phyloP scores from a whole-genome alignment of 2,888 invertebrate genomes.

The Cheilosia vulpina region DNA sequence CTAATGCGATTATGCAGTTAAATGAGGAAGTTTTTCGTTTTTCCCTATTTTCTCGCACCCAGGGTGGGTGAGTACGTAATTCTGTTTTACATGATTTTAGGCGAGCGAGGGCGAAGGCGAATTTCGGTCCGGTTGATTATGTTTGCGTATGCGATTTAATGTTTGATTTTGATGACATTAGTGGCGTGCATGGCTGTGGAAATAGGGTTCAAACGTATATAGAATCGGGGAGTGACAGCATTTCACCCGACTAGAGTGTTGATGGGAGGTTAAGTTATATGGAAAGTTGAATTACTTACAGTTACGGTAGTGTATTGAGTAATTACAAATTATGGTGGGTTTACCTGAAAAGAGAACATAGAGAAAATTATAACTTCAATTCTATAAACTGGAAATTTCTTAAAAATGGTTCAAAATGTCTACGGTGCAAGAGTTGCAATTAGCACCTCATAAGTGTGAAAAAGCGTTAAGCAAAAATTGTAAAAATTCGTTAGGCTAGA shows the following conservation, averaged over 20 bases:
- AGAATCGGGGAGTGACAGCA: slow-evolving; percentile 44
- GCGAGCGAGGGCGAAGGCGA: background rate
- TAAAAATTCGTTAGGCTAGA: too few species aligned
- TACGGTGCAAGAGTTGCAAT: too few species aligned
- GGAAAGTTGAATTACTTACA: slow-evolving; percentile 45
- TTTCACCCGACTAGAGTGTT: slow-evolving; percentile 25
- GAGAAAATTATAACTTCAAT: background rate
- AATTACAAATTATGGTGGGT: slow-evolving; percentile 12
- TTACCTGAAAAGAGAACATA: slow-evolving; percentile 61
- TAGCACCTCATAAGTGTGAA: too few species aligned
- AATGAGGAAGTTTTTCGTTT: slow-evolving; percentile 60
- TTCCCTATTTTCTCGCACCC: slow-evolving; percentile 1
- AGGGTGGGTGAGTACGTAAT: slow-evolving; percentile 52
- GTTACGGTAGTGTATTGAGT: slow-evolving; percentile 4
- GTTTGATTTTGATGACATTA: slow-evolving; percentile 66
- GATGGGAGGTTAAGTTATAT: slow-evolving; percentile 24
- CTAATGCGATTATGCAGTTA: slow-evolving; percentile 74
- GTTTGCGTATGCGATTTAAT: slow-evolving; percentile 66
- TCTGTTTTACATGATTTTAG: slow-evolving; percentile 13
- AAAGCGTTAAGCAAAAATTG: too few species aligned
- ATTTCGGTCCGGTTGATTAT: slow-evolving; percentile 60
- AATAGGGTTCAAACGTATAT: slow-evolving; percentile 17
- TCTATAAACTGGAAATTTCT: background rate
- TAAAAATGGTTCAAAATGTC: too few species aligned
- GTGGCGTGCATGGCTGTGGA: slow-evolving; percentile 21